Evolutionary conservation across 2,888 invertebrate species (phyloP).

Genomic region (Plagodis dolabraria): DNA sequence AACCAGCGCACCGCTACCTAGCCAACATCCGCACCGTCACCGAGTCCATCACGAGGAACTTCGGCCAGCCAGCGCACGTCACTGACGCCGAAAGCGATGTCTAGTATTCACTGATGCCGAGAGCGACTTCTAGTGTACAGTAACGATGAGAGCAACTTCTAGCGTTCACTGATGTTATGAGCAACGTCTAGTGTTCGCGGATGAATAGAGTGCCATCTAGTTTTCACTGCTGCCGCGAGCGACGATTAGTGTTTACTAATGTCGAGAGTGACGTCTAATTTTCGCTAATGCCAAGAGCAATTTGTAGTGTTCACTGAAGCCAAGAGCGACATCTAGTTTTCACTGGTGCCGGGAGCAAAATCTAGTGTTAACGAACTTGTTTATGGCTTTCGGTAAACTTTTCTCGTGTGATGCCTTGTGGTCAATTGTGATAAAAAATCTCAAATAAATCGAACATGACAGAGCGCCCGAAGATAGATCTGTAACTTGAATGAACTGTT

Average conservation of each 20-base stretch:
- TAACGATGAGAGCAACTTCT: neutral
- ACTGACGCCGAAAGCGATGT: slow-evolving; percentile 89
- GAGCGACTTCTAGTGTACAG: slow-evolving; percentile 19
- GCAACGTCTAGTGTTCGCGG: too few species aligned
- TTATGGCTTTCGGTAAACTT: slow-evolving; percentile 27
- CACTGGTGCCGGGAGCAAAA: slow-evolving; percentile 5
- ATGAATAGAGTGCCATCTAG: too few species aligned
- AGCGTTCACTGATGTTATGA: too few species aligned
- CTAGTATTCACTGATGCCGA: slow-evolving; percentile 59
- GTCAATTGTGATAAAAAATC: slow-evolving; percentile 64
- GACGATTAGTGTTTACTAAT: too few species aligned
- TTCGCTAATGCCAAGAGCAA: slow-evolving; percentile 18
- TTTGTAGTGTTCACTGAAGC: slow-evolving; percentile 66
- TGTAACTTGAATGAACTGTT: slow-evolving; percentile 36
- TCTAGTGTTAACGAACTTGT: slow-evolving; percentile 23
- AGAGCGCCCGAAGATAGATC: slow-evolving; percentile 51
- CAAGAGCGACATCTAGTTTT: slow-evolving; percentile 86
- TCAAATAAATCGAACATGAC: slow-evolving; percentile 55
- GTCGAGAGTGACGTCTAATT: slow-evolving; percentile 87
- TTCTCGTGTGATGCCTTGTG: slow-evolving; percentile 50
- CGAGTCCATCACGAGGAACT: slow-evolving; percentile 90
- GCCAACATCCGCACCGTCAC: slow-evolving; percentile 91
- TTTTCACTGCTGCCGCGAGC: slow-evolving; percentile 54
- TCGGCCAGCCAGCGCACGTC: slow-evolving; percentile 88
- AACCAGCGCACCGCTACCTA: slow-evolving; percentile 87